Evolutionary conservation across 1,140 invertebrate species (phyloP), one percentile per base, ranked within the genome.

Genomic region (Phymastichus coffea): DNA sequence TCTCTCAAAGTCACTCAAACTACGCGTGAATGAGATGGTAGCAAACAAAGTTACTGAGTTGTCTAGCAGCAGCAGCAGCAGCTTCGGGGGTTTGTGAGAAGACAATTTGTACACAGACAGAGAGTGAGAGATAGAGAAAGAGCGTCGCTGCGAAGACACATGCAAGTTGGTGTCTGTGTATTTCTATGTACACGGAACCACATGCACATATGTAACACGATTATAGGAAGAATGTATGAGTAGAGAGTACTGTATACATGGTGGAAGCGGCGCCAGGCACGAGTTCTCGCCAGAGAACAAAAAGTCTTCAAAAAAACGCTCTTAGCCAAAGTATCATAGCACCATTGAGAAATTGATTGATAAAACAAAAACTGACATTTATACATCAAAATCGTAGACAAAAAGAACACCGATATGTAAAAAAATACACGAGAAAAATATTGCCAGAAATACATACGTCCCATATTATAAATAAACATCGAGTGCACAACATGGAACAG

Each of bases 401-500:
- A n/a, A n/a, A n/a, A n/a, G 35, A 47, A 58, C 19, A 51, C 9
- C 37, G n/a, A 35, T 26, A 10, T 23, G 19, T 14, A 44, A 33
- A 57, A 14, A 38, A 30, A 12, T 38, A 20, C 22, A 38, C 14
- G 15, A 15, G 40, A 25, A 10, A 0, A 26, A 28, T 9, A 52
- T 20, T 35, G 22, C 19, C 3, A 41, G 26, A 10, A 41, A 12
- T 9, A 37, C 4, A 15, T 25, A n/a, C n/a, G n/a, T n/a, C 17
- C 10, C 19, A 6, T n/a, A 40, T 3, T 37, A 6, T 22, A 56
- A 37, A 40, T 12, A n/a, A n/a, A 56, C 43, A 56, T 56, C 30
- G 23, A 56, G 54, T 47, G 33, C 43, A 47, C 43, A 47, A 56
- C 54, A 56, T 56, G 15, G n/a, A 37, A 47, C 52, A 54, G 28